Percentiles rank a stretch among this genome's conserved stretches.
Conservation (phyloP, 2,888 invertebrate species). For the Cerceris ruficornis region DNA sequence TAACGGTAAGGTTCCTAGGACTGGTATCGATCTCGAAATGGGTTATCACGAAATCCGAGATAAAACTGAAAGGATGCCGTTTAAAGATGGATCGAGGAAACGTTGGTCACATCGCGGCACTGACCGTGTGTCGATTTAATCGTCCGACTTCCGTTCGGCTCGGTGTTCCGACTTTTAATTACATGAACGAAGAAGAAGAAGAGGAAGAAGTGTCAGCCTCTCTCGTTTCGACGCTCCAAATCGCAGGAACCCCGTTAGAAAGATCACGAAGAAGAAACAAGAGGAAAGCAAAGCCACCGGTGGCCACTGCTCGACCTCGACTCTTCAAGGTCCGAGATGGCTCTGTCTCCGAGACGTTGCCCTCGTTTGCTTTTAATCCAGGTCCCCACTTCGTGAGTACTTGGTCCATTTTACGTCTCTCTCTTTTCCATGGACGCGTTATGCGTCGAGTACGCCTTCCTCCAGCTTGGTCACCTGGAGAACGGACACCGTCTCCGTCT, state of each 20-base stretch:
- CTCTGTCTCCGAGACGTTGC: constrained; percentile 80
- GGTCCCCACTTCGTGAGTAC: constrained; percentile 79
- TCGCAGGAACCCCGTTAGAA: constrained; percentile 24
- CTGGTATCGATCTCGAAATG: neutral
- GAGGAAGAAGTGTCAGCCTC: neutral
- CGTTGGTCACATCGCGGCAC: constrained; percentile 39
- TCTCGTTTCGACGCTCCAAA: constrained; percentile 10
- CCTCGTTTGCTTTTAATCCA: constrained; percentile 82
- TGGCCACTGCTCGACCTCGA: constrained; percentile 72
- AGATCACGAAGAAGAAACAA: constrained; percentile 12
- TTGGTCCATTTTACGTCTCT: constrained; percentile 81
- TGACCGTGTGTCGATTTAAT: constrained; percentile 58
- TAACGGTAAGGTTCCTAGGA: too few relatives aligned
- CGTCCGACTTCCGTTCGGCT: constrained; percentile 26
- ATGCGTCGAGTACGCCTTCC: neutral
- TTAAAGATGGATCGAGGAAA: constrained; percentile 6
- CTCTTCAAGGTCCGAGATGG: constrained; percentile 80
- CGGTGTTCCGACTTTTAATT: constrained; percentile 40
- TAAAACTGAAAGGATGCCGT: neutral
- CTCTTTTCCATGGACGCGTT: constrained; percentile 47
- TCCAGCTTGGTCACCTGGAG: constrained; percentile 56
- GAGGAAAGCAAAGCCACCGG: constrained; percentile 24
- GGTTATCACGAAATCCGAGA: neutral
- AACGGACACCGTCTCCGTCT: constrained; percentile 49
- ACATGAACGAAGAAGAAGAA: constrained; percentile 58